phyloP scores from a whole-genome alignment of 2,888 invertebrate genomes.

The Xylota segnis region DNA sequence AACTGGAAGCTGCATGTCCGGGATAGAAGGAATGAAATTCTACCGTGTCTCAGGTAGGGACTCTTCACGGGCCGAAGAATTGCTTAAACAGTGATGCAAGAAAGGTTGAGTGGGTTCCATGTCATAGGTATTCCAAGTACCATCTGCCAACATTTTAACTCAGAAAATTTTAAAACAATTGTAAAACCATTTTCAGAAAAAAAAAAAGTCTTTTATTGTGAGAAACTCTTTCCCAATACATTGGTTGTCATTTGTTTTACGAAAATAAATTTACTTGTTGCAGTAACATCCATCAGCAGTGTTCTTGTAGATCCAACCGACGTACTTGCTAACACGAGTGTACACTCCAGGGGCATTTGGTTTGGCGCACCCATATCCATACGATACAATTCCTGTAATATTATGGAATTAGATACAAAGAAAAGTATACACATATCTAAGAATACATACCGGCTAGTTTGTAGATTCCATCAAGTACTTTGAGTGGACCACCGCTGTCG shows the following conservation, averaged over 20 bases:
- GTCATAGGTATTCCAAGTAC: too few relatives aligned
- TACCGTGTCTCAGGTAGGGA: too few relatives aligned
- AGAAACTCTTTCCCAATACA: background rate
- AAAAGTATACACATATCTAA: background rate
- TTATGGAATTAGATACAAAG: background rate
- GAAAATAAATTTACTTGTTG: conserved; percentile 38
- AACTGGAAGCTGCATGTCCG: too few relatives aligned
- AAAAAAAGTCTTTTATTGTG: conserved; percentile 15
- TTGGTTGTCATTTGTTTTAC: background rate
- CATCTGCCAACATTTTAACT: too few relatives aligned
- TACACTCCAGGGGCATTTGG: conserved; percentile 83
- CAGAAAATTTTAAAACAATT: background rate
- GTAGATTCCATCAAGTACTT: conserved; percentile 80
- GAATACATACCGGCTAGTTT: conserved; percentile 79
- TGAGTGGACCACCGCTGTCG: conserved; percentile 83
- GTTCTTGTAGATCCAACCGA: conserved; percentile 81
- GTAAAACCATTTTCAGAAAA: background rate
- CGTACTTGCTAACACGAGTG: conserved; percentile 81
- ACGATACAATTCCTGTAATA: conserved; percentile 80
- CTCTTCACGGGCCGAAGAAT: too few relatives aligned
- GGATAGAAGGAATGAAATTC: too few relatives aligned
- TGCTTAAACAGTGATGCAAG: too few relatives aligned
- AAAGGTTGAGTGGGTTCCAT: too few relatives aligned
- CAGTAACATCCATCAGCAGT: conserved; percentile 82
- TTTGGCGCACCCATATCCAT: conserved; percentile 82